These are phyloP conservation scores for Rhadina sibilatrix DNA, from an alignment of 2,113 vertebrate species.

Conservation along the genomic window DNA sequence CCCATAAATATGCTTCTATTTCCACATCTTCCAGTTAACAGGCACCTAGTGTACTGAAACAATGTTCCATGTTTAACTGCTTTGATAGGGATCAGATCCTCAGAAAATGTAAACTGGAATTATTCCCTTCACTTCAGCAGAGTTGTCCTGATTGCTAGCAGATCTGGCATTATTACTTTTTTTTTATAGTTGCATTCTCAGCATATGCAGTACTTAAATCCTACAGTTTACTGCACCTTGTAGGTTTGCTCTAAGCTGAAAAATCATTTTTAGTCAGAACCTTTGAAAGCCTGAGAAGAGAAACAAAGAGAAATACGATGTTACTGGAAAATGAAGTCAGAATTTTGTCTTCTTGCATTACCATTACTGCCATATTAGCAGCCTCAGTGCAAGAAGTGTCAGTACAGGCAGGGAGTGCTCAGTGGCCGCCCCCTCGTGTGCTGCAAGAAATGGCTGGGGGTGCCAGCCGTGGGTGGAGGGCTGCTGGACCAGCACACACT, in stretches of 20 bases:
- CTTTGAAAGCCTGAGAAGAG: background rate
- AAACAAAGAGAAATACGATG: background rate
- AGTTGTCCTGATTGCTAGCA: background rate
- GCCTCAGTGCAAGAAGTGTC: background rate
- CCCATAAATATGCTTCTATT: background rate
- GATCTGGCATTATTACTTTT: background rate
- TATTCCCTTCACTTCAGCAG: background rate
- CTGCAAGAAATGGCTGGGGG: background rate
- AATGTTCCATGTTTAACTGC: background rate
- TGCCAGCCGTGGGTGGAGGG: background rate
- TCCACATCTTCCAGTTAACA: background rate
- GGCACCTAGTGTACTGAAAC: background rate
- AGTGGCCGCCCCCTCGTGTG: accelerated
- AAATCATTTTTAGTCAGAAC: background rate
- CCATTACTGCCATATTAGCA: background rate
- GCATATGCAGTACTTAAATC: background rate
- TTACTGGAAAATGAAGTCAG: background rate
- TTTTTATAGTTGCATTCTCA: background rate
- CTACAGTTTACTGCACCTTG: background rate
- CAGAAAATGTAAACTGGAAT: background rate
- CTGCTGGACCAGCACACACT: background rate
- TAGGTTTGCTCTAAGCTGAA: background rate
- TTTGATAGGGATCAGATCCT: background rate
- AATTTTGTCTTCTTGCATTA: background rate
- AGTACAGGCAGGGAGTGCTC: background rate